Conservation (phyloP, 2,888 invertebrate genomes). For the Zaprionus obscuricornis region DNA sequence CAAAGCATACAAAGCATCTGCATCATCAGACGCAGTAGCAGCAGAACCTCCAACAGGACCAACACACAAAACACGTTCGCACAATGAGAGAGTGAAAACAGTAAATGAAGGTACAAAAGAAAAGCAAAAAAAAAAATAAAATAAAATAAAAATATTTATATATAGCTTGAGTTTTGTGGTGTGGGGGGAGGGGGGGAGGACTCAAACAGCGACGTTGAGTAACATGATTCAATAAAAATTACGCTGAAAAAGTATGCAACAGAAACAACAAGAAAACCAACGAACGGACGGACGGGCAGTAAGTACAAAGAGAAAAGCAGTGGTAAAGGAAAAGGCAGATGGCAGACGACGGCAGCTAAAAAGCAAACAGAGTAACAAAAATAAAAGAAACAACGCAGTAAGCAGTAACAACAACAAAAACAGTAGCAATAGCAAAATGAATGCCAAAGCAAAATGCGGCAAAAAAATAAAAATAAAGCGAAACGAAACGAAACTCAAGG, state of each 20-base stretch:
- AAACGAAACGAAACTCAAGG: too few species aligned
- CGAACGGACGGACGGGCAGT: slow-evolving; percentile 17
- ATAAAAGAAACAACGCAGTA: slow-evolving; percentile 45
- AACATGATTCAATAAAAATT: slow-evolving; percentile 77
- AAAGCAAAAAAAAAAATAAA: slow-evolving; percentile 21
- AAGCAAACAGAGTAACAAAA: slow-evolving; percentile 38
- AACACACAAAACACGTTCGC: slow-evolving; percentile 38
- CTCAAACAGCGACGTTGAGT: slow-evolving; percentile 41
- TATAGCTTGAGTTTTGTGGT: too few species aligned
- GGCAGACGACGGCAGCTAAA: slow-evolving; percentile 14
- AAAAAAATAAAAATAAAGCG: slow-evolving; percentile 4
- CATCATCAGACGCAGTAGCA: slow-evolving; percentile 20
- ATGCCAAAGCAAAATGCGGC: slow-evolving; percentile 30
- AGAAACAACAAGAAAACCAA: slow-evolving; percentile 43
- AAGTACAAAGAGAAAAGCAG: not conserved
- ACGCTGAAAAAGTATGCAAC: slow-evolving; percentile 73
- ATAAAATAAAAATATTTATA: slow-evolving; percentile 24
- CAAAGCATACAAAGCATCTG: slow-evolving; percentile 13
- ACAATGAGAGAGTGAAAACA: slow-evolving; percentile 43
- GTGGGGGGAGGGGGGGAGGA: too few species aligned
- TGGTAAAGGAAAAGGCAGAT: not conserved
- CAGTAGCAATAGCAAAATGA: slow-evolving; percentile 17
- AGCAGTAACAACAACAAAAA: slow-evolving; percentile 26
- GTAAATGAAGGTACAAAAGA: slow-evolving; percentile 40
- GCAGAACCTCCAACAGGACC: slow-evolving; percentile 4